A percentile compares a stretch with the other conserved stretches of the same genome.
These are phyloP conservation scores for Crenuchus spilurus DNA, from an alignment of 2,797 vertebrate genomes.

Conservation along the genomic window DNA sequence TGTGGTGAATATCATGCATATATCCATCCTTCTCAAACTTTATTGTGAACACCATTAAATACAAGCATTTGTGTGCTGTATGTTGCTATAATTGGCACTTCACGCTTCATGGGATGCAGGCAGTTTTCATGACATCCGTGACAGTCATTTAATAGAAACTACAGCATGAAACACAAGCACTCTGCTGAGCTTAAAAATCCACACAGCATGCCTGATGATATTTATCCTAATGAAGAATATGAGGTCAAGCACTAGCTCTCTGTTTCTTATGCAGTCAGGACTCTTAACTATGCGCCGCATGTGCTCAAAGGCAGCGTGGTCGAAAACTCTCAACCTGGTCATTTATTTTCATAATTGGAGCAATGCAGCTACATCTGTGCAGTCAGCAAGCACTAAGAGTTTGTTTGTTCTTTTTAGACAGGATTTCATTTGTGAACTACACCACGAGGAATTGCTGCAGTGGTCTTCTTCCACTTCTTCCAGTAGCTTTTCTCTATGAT, in stretches of 20 bases:
- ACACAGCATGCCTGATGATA: not conserved
- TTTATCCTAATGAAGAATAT: not conserved
- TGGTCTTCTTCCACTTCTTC: not conserved
- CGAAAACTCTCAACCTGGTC: conserved; percentile 7
- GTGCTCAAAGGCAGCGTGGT: conserved; percentile 11
- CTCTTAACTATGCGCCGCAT: conserved; percentile 21
- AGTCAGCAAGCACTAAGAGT: conserved; percentile 22
- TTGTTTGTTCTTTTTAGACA: not conserved
- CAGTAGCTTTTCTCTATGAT: not conserved
- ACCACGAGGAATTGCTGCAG: conserved; percentile 17
- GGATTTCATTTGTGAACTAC: conserved; percentile 12
- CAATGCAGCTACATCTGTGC: conserved; percentile 18
- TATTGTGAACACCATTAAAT: too few relatives aligned
- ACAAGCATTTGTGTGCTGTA: not conserved
- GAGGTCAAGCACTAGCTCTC: conserved; percentile 6
- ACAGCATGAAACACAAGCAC: not conserved
- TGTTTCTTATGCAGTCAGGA: not conserved
- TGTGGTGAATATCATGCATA: not conserved
- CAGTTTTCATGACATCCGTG: not conserved
- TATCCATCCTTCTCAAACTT: not conserved
- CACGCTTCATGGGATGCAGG: not conserved
- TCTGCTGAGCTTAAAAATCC: not conserved
- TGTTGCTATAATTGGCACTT: not conserved
- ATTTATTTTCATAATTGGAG: conserved; percentile 33
- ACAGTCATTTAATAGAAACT: too few relatives aligned